Base-by-base conservation (phyloP, 2,113 vertebrate genomes). In the Stigmatopora argus region DNA sequence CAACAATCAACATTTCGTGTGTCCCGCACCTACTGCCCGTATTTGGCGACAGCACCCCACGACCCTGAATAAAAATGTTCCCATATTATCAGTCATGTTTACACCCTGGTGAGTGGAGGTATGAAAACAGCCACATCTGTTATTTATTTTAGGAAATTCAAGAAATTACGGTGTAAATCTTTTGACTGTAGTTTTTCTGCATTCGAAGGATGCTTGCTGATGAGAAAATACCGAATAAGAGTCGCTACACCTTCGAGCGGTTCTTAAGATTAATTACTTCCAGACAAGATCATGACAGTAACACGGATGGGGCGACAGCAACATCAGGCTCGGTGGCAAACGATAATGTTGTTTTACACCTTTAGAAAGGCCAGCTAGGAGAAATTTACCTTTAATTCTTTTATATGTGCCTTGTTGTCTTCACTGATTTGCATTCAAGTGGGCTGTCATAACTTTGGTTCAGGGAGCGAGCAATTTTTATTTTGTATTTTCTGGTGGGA, bases 401-500 rank as follows among this genome's bases (percentile, higher is more conserved):
- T 9, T 1, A 31, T 35, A 10, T 18, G 31, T 12, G 6, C 19
- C 15, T 44, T 44, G n/a, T 21, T 34, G 38, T 41, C 38, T 41
- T 10, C 6, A 41, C 4, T 41, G 38, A 41, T 31, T 31, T 31
- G 26, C 3, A 31, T 31, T 31, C 1, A 31, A 31, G 26, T 31
- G 26, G 26, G 26, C 26, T 31, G 26, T 31, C 26, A 31, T 31
- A 31, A 31, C 26, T 31, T 31, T 31, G 26, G 26, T 31, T 31
- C 2, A 41, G 9, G 9, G 38, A 10, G 38, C 38, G 38, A 41
- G 38, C 6, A 7, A 41, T 41, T 41, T 41, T 41, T 31, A 31
- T 41, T 41, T 41, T 77, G 64, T 78, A 18, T 57, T 57, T 57
- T 35, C 85, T 86, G 47, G 83, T n/a, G 70, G 85, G 83, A 77